These are phyloP conservation scores for Drosophila ficusphila DNA, from an alignment of 1,140 invertebrate genomes.

Conservation along the genomic window DNA sequence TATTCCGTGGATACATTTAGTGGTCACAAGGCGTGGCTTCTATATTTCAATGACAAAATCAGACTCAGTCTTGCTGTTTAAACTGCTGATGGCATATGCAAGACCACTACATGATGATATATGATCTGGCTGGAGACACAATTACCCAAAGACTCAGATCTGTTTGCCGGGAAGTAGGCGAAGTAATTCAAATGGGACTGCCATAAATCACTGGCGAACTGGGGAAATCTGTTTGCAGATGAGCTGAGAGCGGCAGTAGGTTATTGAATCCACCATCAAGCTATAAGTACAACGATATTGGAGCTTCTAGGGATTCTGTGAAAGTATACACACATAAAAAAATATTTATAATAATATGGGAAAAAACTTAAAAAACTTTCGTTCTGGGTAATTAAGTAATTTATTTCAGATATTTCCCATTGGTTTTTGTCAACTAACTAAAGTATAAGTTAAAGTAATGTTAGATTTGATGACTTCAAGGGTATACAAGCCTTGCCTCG, in stretches of 20 bases:
- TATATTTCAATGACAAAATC: constrained; percentile 70
- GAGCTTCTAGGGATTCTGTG: not conserved
- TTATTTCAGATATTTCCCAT: too few relatives aligned
- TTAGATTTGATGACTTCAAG: too few relatives aligned
- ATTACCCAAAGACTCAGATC: constrained; percentile 54
- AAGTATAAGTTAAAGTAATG: too few relatives aligned
- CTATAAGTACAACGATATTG: not conserved
- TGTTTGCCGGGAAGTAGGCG: constrained; percentile 39
- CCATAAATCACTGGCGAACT: constrained; percentile 63
- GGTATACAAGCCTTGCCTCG: too few relatives aligned
- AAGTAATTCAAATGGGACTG: constrained; percentile 56
- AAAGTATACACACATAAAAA: not conserved
- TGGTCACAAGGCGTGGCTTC: constrained; percentile 5
- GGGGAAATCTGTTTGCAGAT: constrained; percentile 40
- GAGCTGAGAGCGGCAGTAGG: constrained; percentile 19
- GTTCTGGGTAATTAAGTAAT: too few relatives aligned
- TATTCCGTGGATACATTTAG: constrained; percentile 8
- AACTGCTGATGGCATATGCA: constrained; percentile 66
- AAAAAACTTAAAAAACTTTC: too few relatives aligned
- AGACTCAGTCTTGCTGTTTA: constrained; percentile 42
- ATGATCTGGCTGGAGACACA: constrained; percentile 51
- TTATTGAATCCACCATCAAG: constrained; percentile 31
- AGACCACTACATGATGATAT: constrained; percentile 72
- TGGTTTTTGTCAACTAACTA: too few relatives aligned
- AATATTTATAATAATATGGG: not conserved